Percentiles rank a stretch among this genome's conserved stretches.
Conservation (phyloP, 2,888 invertebrate species). For the Macrophya annulata region DNA sequence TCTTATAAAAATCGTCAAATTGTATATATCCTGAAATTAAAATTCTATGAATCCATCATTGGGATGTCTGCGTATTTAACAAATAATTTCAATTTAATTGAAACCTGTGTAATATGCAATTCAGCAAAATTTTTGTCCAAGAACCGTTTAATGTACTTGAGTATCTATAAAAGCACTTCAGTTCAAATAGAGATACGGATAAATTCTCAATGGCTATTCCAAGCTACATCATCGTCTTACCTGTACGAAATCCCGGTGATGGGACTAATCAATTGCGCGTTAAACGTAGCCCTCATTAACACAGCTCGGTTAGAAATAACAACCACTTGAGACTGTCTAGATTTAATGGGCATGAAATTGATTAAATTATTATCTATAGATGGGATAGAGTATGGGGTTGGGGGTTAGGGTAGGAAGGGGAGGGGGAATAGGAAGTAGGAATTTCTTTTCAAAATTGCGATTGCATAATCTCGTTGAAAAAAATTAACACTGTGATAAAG, state of each 20-base stretch:
- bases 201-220: not conserved
- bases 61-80: not conserved
- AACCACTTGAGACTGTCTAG: slow-evolving; percentile 16
- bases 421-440: not conserved
- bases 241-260: slow-evolving; percentile 10
- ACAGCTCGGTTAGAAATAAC: not conserved
- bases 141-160: not conserved
- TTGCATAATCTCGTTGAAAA: slow-evolving; percentile 1
- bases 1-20: not conserved
- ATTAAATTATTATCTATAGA: not conserved
- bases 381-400: too few relatives aligned
- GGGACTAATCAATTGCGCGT: slow-evolving; percentile 40
- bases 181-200: not conserved
- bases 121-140: not conserved
- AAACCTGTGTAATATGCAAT: not conserved
- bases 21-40: not conserved
- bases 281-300: slow-evolving; percentile 30
- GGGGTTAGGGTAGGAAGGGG: not conserved
- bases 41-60: not conserved
- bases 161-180: not conserved
- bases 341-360: slow-evolving; percentile 31
- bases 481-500: not conserved
- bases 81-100: not conserved
- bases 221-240: slow-evolving; percentile 17
- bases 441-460: not conserved